phyloP scores from a whole-genome alignment of 2,888 invertebrate species.

The Maniola hyperantus region DNA sequence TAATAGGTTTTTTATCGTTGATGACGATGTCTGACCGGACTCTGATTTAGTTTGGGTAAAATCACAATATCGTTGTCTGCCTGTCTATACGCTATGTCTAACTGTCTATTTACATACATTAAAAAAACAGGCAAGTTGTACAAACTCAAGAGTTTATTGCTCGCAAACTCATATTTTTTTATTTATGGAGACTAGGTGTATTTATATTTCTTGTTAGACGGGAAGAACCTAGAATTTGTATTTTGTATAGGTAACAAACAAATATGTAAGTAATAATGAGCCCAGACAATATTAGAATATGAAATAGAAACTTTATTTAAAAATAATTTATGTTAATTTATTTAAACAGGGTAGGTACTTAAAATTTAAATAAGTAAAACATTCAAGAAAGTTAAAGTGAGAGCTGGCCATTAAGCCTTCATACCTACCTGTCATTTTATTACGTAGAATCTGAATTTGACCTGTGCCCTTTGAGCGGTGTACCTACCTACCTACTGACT shows the following conservation, averaged over 20 bases:
- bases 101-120: not conserved
- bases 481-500: not conserved
- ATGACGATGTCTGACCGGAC: not conserved
- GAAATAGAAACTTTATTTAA: too few species aligned
- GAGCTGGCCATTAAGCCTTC: not conserved
- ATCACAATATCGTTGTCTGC: conserved; percentile 11
- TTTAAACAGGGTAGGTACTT: too few species aligned
- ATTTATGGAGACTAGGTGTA: too few species aligned
- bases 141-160: not conserved
- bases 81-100: conserved; percentile 13
- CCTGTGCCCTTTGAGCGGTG: not conserved
- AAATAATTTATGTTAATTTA: too few species aligned
- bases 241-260: too few species aligned
- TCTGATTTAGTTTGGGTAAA: not conserved
- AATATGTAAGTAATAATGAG: too few species aligned
- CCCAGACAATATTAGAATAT: too few species aligned
- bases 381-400: not conserved
- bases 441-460: not conserved
- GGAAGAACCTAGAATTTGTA: too few species aligned
- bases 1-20: not conserved
- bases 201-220: too few species aligned
- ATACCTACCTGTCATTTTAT: not conserved
- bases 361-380: not conserved
- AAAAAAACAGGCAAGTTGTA: conserved; percentile 8
- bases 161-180: not conserved